Evolutionary conservation across 2,888 invertebrate genomes (phyloP), one percentile per base, ranked within the genome.

Genomic region (Altica lythri): DNA sequence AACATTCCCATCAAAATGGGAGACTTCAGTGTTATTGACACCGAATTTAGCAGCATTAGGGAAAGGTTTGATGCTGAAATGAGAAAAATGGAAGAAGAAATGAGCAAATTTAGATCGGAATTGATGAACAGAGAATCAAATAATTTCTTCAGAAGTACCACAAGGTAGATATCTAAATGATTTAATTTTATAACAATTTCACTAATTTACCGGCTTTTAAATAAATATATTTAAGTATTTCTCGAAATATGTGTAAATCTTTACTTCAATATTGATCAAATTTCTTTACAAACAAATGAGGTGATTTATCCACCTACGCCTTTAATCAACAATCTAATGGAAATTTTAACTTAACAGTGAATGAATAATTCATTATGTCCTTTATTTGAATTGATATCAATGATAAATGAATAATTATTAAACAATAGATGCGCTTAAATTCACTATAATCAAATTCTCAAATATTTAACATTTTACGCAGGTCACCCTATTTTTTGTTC

Each of bases 81-180:
- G 96, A 85, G 90, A 72, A 93, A 95, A 81, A 96, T 97, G 92
- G 96, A 97, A 81, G 95, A 95, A 72, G 96, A 96, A 81, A 96
- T 96, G 96, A 88, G 89, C 77, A 89, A 90, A 81, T 95, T 95
- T 81, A 85, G 95, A 70, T 90, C 90, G 65, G 93, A 94, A 77
- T 82, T 95, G 62, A 91, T 94, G 88, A 93, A 92, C 78, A 86
- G 92, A 73, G 95, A 95, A 78, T 89, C 90, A 73, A 89, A 89
- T 77, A 90, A 92, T 74, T 92, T 92, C 82, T 93, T 93, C 80
- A 90, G 91, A 80, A 89, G 86, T 77, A 89, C 91, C 70, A 86
- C 88, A 74, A 92, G 92, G 92, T 92, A 85, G 74, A 65, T 73
- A 60, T 32, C 17, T 32, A 10, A 29, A n/a, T 29, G 29, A 10